Evolutionary conservation across 2,113 vertebrate species (phyloP), one percentile per base, ranked within the genome.

Genomic region (Calyptommatus sinebrachiatus): DNA sequence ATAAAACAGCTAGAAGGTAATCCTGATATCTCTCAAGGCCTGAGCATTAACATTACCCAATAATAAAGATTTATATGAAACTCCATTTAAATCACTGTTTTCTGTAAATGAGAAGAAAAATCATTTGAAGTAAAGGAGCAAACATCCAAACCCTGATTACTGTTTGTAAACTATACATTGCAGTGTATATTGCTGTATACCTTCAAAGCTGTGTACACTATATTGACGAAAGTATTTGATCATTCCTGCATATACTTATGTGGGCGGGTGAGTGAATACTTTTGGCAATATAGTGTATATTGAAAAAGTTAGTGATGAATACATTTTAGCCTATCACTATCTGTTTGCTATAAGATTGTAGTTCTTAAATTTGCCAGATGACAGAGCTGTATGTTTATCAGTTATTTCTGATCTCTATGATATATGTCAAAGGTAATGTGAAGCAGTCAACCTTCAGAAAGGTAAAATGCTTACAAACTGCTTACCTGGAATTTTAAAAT

Each of bases 381-480:
- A 67, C 57, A 78, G 4, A 70, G 4, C 65, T 57, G 67, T 1
- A 78, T 26, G 14, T 28, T 41, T 78, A 60, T 28, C 26, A 50
- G 65, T 14, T 48, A 5, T 8, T 50, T 75, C 78, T n/a, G 35
- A 41, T 41, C 35, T 48, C 73, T 82, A 73, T 86, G 81, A 77
- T 69, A 84, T 73, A 61, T 6, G 26, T 4, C 66, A 6, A 78
- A 21, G 76, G 0, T 0, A 53, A 57, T 57, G 53, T 57, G 14
- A 80, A 69, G 67, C 77, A 11, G 24, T 12, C 41, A 21, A 3
- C 3, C 18, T 48, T 14, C 68, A 71, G 35, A 22, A 63, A 26
- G 29, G 26, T 22, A 70, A 5, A 46, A n/a, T 28, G 8, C 35
- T 29, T 26, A 16, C n/a, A 48, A 65, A 45, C 8, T 28, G 35